phyloP scores from a whole-genome alignment of 1,140 invertebrate genomes.

The Drosophila malerkotliana region DNA sequence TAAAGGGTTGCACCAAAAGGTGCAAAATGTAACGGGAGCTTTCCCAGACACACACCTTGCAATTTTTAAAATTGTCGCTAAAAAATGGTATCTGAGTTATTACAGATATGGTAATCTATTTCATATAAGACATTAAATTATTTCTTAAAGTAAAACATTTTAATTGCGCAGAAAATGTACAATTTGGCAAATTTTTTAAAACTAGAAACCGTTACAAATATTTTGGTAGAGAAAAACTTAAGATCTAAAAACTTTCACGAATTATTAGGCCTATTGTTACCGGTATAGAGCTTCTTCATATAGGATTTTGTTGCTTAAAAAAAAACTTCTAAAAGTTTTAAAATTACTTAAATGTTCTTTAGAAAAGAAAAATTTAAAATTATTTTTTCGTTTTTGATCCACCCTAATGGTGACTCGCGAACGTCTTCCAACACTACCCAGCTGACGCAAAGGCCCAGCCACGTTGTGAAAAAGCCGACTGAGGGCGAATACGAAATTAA shows the following conservation, averaged over 20 bases:
- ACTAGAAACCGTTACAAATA: background rate
- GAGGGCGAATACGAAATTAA: slow-evolving; percentile 33
- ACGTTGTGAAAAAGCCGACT: slow-evolving; percentile 69
- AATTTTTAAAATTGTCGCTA: no score
- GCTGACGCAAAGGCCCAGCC: slow-evolving; percentile 50
- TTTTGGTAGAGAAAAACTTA: no score
- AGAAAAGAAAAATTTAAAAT: background rate
- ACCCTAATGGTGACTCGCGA: background rate
- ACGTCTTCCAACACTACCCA: slow-evolving; percentile 12
- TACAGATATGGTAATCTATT: background rate
- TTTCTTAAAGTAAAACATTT: background rate
- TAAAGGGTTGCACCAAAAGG: background rate
- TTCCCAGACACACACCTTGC: background rate
- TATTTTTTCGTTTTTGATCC: background rate
- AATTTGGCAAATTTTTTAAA: background rate
- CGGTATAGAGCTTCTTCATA: no score
- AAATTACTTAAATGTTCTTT: no score
- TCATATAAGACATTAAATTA: background rate
- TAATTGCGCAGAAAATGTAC: no score
- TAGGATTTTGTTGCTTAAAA: no score
- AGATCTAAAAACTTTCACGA: no score
- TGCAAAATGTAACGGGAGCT: background rate
- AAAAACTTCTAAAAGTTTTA: no score
- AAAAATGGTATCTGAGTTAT: no score
- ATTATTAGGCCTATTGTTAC: no score